These are phyloP conservation scores for Lasioglossum morio DNA, from an alignment of 2,888 invertebrate species.

Conservation along the genomic window DNA sequence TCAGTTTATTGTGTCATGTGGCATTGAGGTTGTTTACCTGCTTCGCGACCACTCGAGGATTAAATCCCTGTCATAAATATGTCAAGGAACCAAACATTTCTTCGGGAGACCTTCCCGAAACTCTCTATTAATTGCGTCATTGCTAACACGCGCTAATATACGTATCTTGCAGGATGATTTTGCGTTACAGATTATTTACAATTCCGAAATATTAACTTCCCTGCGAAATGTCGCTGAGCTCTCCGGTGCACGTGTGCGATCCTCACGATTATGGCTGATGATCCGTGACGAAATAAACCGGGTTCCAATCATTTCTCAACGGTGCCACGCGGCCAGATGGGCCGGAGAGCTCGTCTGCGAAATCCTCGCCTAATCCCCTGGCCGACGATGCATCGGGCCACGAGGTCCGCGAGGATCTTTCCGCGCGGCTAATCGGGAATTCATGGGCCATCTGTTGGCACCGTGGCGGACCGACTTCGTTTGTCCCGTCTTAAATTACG, in stretches of 20 bases:
- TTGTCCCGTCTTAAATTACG: slow-evolving; percentile 62
- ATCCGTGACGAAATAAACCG: slow-evolving; percentile 73
- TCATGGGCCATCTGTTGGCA: slow-evolving; percentile 73
- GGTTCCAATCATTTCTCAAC: slow-evolving; percentile 73
- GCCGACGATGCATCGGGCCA: slow-evolving; percentile 61
- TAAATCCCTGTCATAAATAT: too few species aligned
- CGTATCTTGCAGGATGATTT: too few species aligned
- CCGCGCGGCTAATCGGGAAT: slow-evolving; percentile 63
- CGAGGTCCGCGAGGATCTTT: slow-evolving; percentile 58
- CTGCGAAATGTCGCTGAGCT: neutral
- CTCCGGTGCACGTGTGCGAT: slow-evolving; percentile 49
- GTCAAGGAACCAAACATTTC: too few species aligned
- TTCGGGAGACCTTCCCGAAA: too few species aligned
- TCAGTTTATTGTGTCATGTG: too few species aligned
- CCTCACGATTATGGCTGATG: slow-evolving; percentile 71
- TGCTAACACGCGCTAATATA: too few species aligned
- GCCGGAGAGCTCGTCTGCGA: slow-evolving; percentile 50
- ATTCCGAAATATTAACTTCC: neutral
- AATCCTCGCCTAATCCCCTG: slow-evolving; percentile 71
- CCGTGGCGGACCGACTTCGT: slow-evolving; percentile 21
- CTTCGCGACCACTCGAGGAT: too few species aligned
- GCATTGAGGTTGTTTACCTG: too few species aligned
- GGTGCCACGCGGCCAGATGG: slow-evolving; percentile 73
- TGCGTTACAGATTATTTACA: neutral
- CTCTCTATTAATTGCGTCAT: too few species aligned